phyloP scores from a whole-genome alignment of 2,888 invertebrate genomes.

The Belgica antarctica region DNA sequence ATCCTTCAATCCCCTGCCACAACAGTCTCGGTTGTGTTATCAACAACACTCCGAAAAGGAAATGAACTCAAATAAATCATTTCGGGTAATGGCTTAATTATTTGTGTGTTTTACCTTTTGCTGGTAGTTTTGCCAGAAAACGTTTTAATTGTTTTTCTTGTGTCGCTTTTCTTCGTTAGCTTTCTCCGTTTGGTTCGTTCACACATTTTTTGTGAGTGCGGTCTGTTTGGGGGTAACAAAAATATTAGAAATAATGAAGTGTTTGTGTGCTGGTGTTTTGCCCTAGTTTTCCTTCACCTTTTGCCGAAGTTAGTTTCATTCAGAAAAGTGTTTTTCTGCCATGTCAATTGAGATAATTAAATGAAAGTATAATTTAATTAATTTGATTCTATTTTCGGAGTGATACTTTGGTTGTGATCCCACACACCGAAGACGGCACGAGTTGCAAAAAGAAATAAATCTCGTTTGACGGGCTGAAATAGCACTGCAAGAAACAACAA shows the following conservation, averaged over 20 bases:
- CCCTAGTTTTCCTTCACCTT: neutral
- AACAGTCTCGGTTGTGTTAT: neutral
- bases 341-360: conserved; percentile 39
- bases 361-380: conserved; percentile 42
- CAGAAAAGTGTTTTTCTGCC: neutral
- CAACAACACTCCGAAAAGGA: conserved; percentile 7
- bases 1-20: neutral
- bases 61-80: conserved; percentile 41
- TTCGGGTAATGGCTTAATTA: conserved; percentile 43
- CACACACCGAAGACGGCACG: no score
- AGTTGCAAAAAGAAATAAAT: no score
- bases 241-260: conserved; percentile 42
- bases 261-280: conserved; percentile 8
- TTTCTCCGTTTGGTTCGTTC: no score
- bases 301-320: neutral
- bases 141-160: conserved; percentile 42
- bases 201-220: neutral
- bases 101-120: conserved; percentile 43
- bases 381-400: conserved; percentile 34
- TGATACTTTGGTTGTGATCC: no score
- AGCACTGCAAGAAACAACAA: no score
- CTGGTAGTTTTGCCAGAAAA: conserved; percentile 12
- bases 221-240: neutral
- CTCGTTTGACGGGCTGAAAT: no score
- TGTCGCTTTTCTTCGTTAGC: conserved; percentile 13